phyloP scores from a whole-genome alignment of 2,113 vertebrate genomes.

The Reinhardtius hippoglossoides region DNA sequence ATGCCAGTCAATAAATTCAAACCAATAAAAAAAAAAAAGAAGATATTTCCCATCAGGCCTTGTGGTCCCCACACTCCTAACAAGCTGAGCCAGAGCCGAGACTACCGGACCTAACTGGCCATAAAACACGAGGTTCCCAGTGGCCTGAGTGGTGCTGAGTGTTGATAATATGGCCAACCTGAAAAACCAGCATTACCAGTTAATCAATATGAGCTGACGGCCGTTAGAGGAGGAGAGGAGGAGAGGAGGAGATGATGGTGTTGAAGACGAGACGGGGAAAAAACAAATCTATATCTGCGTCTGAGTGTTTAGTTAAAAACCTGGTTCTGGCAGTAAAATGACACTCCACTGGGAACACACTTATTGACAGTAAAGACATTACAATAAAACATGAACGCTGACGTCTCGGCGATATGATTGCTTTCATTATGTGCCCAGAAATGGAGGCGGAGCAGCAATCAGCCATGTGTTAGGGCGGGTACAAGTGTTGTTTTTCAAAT shows the following conservation, averaged over 20 bases:
- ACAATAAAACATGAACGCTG: not conserved
- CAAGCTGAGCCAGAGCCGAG: not conserved
- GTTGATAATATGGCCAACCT: conserved; percentile 27
- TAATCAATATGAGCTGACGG: conserved; percentile 52
- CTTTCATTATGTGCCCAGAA: conserved; percentile 32
- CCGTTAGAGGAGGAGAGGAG: conserved; percentile 8
- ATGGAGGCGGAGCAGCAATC: not conserved
- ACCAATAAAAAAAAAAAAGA: not conserved
- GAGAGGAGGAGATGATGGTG: conserved; percentile 22
- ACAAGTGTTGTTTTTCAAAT: not conserved
- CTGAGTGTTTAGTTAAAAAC: conserved; percentile 30
- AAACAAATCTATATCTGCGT: conserved; percentile 21
- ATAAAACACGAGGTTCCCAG: conserved; percentile 26
- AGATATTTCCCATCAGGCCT: conserved; percentile 24
- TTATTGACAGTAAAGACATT: conserved; percentile 42
- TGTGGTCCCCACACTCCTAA: not conserved
- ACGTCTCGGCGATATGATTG: conserved; percentile 19
- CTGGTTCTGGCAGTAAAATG: conserved; percentile 24
- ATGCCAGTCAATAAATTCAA: conserved; percentile 26
- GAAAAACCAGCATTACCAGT: conserved; percentile 41
- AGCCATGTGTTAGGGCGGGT: not conserved
- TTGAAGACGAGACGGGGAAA: not conserved
- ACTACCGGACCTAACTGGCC: conserved; percentile 12
- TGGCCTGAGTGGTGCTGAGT: conserved; percentile 32
- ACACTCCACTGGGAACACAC: conserved; percentile 3